Conservation (phyloP, 1,140 invertebrate species). For the Drosophila insularis region DNA sequence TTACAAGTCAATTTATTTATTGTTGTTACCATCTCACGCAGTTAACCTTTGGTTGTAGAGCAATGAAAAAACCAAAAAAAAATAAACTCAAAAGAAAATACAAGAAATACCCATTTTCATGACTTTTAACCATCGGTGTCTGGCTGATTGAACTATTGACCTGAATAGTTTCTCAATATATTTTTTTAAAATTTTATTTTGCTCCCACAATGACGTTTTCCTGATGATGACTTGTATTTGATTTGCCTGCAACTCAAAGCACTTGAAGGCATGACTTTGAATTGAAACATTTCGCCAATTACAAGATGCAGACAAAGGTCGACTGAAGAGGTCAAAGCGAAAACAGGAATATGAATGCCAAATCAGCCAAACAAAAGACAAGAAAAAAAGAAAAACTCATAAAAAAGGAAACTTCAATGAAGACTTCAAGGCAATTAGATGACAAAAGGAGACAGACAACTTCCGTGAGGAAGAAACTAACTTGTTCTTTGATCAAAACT, state of each 20-base stretch:
- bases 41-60: slow-evolving; percentile 11
- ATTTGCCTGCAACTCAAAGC: slow-evolving; percentile 40
- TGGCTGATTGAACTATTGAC: slow-evolving; percentile 69
- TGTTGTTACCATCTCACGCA: background rate
- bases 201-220: slow-evolving; percentile 36
- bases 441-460: slow-evolving; percentile 23
- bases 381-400: slow-evolving; percentile 14
- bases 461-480: slow-evolving; percentile 40
- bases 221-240: slow-evolving; percentile 53
- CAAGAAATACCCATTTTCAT: slow-evolving; percentile 52
- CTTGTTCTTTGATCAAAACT: slow-evolving; percentile 49
- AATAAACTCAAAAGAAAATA: background rate
- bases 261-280: slow-evolving; percentile 33
- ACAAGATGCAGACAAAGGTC: slow-evolving; percentile 48
- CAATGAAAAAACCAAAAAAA: slow-evolving; percentile 17
- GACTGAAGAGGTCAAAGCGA: slow-evolving; percentile 36
- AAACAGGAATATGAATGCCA: slow-evolving; percentile 23
- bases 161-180: slow-evolving; percentile 55
- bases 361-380: too few species aligned
- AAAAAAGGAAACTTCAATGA: background rate
- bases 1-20: slow-evolving; percentile 4
- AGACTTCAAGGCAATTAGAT: slow-evolving; percentile 47
- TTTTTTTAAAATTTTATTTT: slow-evolving; percentile 9
- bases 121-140: slow-evolving; percentile 38
- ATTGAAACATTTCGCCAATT: slow-evolving; percentile 76